phyloP scores from a whole-genome alignment of 2,888 invertebrate species.

The Philhelius pedissequus region DNA sequence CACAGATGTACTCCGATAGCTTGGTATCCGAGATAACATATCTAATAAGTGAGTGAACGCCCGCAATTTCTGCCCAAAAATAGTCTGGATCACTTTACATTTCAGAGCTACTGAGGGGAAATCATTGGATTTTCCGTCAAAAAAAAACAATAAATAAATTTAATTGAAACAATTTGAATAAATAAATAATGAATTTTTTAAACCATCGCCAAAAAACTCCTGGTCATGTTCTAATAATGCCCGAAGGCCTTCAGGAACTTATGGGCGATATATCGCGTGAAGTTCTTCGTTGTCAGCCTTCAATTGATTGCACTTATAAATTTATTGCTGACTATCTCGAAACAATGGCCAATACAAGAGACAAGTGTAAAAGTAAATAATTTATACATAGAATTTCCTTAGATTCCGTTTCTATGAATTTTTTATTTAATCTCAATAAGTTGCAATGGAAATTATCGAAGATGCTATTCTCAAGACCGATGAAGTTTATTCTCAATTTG shows the following conservation, averaged over 20 bases:
- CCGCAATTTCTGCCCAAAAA: no score
- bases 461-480: constrained; percentile 74
- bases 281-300: constrained; percentile 85
- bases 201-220: constrained; percentile 74
- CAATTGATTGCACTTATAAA: constrained; percentile 80
- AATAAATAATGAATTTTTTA: constrained; percentile 74
- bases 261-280: constrained; percentile 87
- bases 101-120: no score
- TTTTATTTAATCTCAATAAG: constrained; percentile 55
- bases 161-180: neutral
- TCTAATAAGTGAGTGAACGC: no score
- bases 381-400: neutral
- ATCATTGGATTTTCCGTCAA: neutral
- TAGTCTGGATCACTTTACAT: no score
- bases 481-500: constrained; percentile 73
- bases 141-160: no score
- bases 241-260: constrained; percentile 85
- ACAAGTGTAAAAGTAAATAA: constrained; percentile 76
- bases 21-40: no score
- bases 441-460: constrained; percentile 73
- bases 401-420: neutral
- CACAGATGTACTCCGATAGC: no score
- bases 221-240: constrained; percentile 78
- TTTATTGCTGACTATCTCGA: constrained; percentile 86
- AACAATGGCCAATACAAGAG: constrained; percentile 83